Evolutionary conservation across 2,888 invertebrate genomes (phyloP).

Genomic region (Agonopterix subpropinquella): DNA sequence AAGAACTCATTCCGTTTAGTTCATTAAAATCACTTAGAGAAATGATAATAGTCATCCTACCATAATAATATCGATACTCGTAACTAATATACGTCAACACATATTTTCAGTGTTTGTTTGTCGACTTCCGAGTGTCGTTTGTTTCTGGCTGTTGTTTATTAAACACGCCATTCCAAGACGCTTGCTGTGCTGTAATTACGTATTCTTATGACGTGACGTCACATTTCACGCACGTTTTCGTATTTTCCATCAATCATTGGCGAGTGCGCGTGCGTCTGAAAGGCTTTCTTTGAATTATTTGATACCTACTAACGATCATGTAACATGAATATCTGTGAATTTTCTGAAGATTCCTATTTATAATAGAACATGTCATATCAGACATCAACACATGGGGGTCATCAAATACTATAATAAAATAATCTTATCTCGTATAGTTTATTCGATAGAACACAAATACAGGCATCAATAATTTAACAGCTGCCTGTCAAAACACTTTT

Average conservation of each 20-base stretch:
- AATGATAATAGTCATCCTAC: not conserved
- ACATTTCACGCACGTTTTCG: constrained; percentile 30
- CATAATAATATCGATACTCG: not conserved
- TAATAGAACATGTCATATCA: constrained; percentile 8
- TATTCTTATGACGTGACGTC: constrained; percentile 46
- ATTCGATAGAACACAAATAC: constrained; percentile 21
- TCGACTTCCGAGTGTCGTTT: constrained; percentile 44
- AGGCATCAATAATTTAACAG: constrained; percentile 46
- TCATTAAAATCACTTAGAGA: too few species aligned
- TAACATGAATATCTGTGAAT: too few species aligned
- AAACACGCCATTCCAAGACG: constrained; percentile 47
- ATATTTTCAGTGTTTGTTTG: constrained; percentile 43
- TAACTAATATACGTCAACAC: constrained; percentile 18
- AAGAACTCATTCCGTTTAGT: too few species aligned
- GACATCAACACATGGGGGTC: constrained; percentile 19
- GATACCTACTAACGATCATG: too few species aligned
- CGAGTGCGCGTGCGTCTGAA: constrained; percentile 37
- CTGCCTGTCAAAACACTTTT: constrained; percentile 66
- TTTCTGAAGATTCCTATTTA: too few species aligned
- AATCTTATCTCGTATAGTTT: constrained; percentile 18
- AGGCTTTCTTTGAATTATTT: constrained; percentile 21
- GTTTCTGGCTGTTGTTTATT: constrained; percentile 40
- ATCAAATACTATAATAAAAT: constrained; percentile 12
- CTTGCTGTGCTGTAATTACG: constrained; percentile 27
- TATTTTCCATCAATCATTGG: constrained; percentile 29